These are phyloP conservation scores for Cecropterus lyciades DNA, from an alignment of 1,140 invertebrate genomes.

Conservation along the genomic window DNA sequence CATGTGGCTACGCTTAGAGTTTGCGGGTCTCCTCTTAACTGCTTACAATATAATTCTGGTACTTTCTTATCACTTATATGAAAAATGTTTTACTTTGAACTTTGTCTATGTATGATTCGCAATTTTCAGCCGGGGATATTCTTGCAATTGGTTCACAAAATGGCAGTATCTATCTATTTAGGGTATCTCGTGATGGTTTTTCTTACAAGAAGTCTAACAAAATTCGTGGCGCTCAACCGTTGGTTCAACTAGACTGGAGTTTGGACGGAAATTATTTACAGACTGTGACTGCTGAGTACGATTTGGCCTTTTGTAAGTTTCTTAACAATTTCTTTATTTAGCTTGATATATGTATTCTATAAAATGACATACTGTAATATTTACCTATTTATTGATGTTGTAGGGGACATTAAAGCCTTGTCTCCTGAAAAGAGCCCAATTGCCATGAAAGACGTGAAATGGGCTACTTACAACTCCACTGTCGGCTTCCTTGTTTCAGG, in stretches of 20 bases:
- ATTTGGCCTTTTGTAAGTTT: too few species aligned
- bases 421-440: conserved; percentile 93
- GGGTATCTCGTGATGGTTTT: too few species aligned
- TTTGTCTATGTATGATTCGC: neutral
- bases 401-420: conserved; percentile 87
- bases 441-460: conserved; percentile 95
- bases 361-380: neutral
- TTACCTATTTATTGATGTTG: neutral
- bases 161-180: too few species aligned
- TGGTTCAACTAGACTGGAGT: too few species aligned
- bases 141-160: too few species aligned
- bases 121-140: too few species aligned
- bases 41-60: conserved; percentile 95
- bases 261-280: too few species aligned
- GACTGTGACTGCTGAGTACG: too few species aligned
- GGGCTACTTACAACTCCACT: conserved; percentile 93
- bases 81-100: neutral
- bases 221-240: too few species aligned
- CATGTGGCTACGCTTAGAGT: conserved; percentile 93
- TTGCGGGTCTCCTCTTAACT: conserved; percentile 93
- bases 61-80: conserved; percentile 44
- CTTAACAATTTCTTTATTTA: too few species aligned
- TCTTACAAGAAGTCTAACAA: too few species aligned
- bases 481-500: conserved; percentile 94
- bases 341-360: too few species aligned